Evolutionary conservation across 2,888 invertebrate species (phyloP).

Genomic region (Ariolimax columbianus): DNA sequence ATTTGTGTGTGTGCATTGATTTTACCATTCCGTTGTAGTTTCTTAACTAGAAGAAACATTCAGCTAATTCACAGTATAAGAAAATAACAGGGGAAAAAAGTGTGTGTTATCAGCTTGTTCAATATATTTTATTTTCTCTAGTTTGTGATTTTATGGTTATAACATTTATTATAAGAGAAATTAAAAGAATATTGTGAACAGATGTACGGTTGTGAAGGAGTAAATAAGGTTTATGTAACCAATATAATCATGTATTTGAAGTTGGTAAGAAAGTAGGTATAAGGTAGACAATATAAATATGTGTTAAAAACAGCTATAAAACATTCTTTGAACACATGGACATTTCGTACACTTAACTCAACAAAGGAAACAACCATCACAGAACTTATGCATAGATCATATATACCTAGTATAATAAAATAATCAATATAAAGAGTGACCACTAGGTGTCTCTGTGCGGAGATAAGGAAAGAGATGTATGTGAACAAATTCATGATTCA

Average conservation of each 20-base stretch:
- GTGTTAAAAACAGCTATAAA: too few species aligned
- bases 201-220: background rate
- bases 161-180: too few species aligned
- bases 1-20: too few species aligned
- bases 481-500: background rate
- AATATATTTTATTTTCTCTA: too few species aligned
- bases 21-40: too few species aligned
- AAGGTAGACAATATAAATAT: too few species aligned
- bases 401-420: background rate
- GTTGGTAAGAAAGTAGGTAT: background rate
- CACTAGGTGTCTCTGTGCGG: background rate
- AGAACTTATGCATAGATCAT: conserved; percentile 31
- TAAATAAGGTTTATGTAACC: background rate
- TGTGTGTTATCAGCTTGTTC: too few species aligned
- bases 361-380: conserved; percentile 15
- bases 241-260: background rate
- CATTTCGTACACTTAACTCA: background rate
- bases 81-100: too few species aligned
- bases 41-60: too few species aligned
- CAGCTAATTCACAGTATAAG: too few species aligned
- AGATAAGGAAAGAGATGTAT: background rate
- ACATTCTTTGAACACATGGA: background rate
- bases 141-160: too few species aligned
- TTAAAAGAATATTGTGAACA: too few species aligned
- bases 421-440: background rate